Conservation (phyloP, 2,113 vertebrate genomes). For the Okapia johnstoni region DNA sequence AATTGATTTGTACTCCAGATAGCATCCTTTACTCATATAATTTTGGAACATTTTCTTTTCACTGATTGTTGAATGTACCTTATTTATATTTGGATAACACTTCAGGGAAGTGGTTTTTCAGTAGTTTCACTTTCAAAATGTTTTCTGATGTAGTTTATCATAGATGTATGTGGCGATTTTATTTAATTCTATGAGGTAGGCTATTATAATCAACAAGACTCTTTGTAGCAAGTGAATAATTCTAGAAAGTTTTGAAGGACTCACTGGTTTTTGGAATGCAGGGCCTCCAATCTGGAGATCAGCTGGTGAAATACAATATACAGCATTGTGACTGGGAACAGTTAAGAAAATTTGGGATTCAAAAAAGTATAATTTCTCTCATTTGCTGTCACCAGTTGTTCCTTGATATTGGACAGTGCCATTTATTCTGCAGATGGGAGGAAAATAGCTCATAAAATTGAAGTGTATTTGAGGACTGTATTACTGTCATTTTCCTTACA, state of each 20-base stretch:
- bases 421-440: neutral
- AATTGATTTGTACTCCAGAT: neutral
- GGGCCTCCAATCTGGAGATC: neutral
- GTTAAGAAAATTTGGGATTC: neutral
- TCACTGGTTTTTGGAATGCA: neutral
- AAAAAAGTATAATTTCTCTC: neutral
- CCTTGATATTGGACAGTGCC: neutral
- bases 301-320: neutral
- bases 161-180: neutral
- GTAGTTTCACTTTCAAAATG: neutral
- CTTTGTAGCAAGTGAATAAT: neutral
- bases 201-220: neutral
- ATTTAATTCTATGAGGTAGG: neutral
- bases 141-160: neutral
- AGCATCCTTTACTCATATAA: neutral
- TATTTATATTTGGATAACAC: neutral
- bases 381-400: neutral
- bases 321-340: neutral
- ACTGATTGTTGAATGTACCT: neutral
- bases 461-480: neutral
- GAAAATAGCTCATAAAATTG: neutral
- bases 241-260: neutral
- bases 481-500: neutral
- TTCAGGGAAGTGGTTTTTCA: neutral
- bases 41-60: neutral